Conservation (phyloP, 92 coral and sea anemone genomes). For the Anthopleura xanthogrammica region DNA sequence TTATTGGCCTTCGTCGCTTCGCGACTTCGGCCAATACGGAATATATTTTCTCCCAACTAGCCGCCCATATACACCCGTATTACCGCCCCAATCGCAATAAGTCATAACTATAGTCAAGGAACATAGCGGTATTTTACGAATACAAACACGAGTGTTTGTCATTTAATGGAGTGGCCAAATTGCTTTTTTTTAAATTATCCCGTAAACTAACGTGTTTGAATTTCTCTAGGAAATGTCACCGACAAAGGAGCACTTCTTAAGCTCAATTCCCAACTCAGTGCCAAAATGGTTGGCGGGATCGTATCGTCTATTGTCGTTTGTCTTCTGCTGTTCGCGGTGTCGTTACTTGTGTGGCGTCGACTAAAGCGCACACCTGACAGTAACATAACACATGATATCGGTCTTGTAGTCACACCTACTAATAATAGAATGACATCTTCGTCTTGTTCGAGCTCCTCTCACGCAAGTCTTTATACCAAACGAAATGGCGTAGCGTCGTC, state of each 20-base stretch:
- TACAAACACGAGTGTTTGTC: too few relatives aligned
- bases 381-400: conserved; percentile 58
- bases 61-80: too few relatives aligned
- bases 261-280: conserved; percentile 54
- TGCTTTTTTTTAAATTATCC: too few relatives aligned
- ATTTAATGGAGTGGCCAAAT: too few relatives aligned
- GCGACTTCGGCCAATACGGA: too few relatives aligned
- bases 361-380: conserved; percentile 74
- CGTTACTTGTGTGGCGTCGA: conserved; percentile 74
- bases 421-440: conserved; percentile 56
- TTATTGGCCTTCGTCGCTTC: too few relatives aligned
- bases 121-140: too few relatives aligned
- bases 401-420: conserved; percentile 71
- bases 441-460: conserved; percentile 61
- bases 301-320: conserved; percentile 76
- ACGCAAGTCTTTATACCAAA: conserved; percentile 52
- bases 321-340: conserved; percentile 61
- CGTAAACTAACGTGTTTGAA: background rate
- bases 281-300: conserved; percentile 81
- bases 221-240: conserved; percentile 24
- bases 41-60: too few relatives aligned
- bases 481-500: conserved; percentile 49
- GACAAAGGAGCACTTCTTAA: background rate
- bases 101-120: too few relatives aligned
- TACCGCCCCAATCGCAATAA: too few relatives aligned